Percentiles rank a stretch among this genome's conserved stretches.
Evolutionary conservation across 2,113 vertebrate species (phyloP).

Genomic region (Hyperopisus bebe): DNA sequence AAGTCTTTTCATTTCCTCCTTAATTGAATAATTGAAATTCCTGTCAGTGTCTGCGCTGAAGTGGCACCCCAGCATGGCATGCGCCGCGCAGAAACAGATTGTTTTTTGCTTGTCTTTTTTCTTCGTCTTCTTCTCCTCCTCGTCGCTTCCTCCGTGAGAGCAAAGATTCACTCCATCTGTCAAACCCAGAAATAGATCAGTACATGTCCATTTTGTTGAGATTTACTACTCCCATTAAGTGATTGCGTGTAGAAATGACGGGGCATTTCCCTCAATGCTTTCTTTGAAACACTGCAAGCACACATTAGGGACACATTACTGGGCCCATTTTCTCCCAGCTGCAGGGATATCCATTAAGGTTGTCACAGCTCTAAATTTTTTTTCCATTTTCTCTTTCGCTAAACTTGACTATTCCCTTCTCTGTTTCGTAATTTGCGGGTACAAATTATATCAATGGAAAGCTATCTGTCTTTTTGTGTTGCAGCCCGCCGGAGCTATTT

Average conservation of each 20-base stretch:
- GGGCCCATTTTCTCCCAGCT: slow-evolving; percentile 59
- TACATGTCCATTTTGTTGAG: slow-evolving; percentile 79
- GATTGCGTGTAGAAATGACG: slow-evolving; percentile 89
- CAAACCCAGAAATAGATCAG: slow-evolving; percentile 77
- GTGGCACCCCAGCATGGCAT: slow-evolving; percentile 74
- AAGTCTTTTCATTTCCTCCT: slow-evolving; percentile 98
- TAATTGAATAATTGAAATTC: slow-evolving; percentile 99
- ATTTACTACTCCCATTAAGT: slow-evolving; percentile 86
- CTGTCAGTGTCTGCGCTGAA: slow-evolving; percentile 98
- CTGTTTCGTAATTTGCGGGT: slow-evolving; percentile 70
- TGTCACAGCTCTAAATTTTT: slow-evolving; percentile 64
- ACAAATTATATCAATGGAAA: slow-evolving; percentile 71
- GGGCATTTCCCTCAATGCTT: slow-evolving; percentile 70
- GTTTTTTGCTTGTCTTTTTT: slow-evolving; percentile 41
- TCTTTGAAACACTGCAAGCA: slow-evolving; percentile 69
- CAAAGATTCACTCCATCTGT: slow-evolving; percentile 73
- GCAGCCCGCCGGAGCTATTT: slow-evolving; percentile 58
- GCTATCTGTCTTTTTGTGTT: slow-evolving; percentile 63
- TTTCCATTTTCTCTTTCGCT: slow-evolving; percentile 74
- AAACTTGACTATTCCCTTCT: slow-evolving; percentile 73
- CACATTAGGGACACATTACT: slow-evolving; percentile 67
- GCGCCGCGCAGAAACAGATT: slow-evolving; percentile 59
- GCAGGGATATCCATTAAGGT: slow-evolving; percentile 66
- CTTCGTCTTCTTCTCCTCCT: slow-evolving; percentile 31
- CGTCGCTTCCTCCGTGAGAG: slow-evolving; percentile 63